phyloP scores from a whole-genome alignment of 1,140 invertebrate species.

The Oryctes rhinoceros region DNA sequence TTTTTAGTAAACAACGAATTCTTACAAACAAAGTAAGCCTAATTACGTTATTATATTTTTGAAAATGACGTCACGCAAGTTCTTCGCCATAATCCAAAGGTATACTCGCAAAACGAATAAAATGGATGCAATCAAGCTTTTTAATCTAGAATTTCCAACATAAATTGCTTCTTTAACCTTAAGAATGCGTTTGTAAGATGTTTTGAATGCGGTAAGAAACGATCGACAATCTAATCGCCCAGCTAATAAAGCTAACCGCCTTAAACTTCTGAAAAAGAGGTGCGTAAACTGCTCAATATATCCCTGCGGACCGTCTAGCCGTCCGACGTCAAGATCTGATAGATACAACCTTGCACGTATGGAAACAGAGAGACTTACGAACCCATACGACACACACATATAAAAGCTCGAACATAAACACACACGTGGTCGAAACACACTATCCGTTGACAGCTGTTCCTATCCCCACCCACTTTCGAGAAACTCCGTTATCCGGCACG shows the following conservation, averaged over 20 bases:
- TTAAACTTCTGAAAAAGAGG: neutral
- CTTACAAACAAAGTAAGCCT: too few species aligned
- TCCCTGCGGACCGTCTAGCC: neutral
- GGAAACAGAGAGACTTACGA: constrained; percentile 10
- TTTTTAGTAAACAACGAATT: too few species aligned
- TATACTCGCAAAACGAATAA: too few species aligned
- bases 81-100: too few species aligned
- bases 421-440: constrained; percentile 47
- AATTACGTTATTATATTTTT: too few species aligned
- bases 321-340: neutral
- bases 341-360: constrained; percentile 7
- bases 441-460: constrained; percentile 49
- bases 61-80: too few species aligned
- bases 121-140: too few species aligned
- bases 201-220: too few species aligned
- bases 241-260: neutral
- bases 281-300: neutral
- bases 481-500: constrained; percentile 6
- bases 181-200: too few species aligned
- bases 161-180: too few species aligned
- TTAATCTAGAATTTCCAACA: too few species aligned
- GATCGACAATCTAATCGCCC: too few species aligned
- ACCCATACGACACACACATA: neutral
- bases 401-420: constrained; percentile 20
- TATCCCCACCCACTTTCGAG: constrained; percentile 46